Conservation (phyloP, 2,797 vertebrate genomes). For the Spondyliosoma cantharus region DNA sequence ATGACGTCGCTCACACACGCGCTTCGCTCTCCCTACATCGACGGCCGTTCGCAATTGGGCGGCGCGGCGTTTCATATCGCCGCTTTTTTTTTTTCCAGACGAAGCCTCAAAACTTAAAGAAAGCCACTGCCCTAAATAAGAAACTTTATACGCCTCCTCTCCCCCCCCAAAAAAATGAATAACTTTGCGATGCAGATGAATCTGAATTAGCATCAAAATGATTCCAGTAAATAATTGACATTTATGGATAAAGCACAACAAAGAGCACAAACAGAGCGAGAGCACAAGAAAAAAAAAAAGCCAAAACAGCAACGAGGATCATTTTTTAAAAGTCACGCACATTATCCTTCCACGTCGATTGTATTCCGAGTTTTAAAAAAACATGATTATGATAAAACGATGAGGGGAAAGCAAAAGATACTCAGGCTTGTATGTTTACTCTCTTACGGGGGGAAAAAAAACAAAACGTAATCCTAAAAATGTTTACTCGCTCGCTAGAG, state of each 20-base stretch:
- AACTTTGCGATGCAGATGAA: constrained; percentile 43
- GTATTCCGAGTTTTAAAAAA: constrained; percentile 3
- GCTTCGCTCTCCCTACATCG: constrained; percentile 17
- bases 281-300: constrained; percentile 57
- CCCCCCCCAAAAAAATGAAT: constrained; percentile 8
- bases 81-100: neutral
- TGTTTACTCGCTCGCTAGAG: constrained; percentile 66
- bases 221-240: constrained; percentile 14
- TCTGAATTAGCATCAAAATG: neutral
- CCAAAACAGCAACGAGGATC: constrained; percentile 25
- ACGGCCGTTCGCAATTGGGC: constrained; percentile 17
- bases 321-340: constrained; percentile 19
- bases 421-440: constrained; percentile 74
- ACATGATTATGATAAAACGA: constrained; percentile 1
- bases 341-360: constrained; percentile 8
- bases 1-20: constrained; percentile 33
- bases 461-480: constrained; percentile 26
- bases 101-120: constrained; percentile 37
- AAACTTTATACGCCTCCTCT: constrained; percentile 13
- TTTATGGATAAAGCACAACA: constrained; percentile 37
- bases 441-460: constrained; percentile 50
- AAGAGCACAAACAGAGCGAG: constrained; percentile 52
- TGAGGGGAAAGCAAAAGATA: constrained; percentile 32
- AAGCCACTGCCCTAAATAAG: constrained; percentile 46
- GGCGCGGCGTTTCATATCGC: neutral